Conservation (phyloP, 2,888 invertebrate genomes). For the Torymus tubicola region DNA sequence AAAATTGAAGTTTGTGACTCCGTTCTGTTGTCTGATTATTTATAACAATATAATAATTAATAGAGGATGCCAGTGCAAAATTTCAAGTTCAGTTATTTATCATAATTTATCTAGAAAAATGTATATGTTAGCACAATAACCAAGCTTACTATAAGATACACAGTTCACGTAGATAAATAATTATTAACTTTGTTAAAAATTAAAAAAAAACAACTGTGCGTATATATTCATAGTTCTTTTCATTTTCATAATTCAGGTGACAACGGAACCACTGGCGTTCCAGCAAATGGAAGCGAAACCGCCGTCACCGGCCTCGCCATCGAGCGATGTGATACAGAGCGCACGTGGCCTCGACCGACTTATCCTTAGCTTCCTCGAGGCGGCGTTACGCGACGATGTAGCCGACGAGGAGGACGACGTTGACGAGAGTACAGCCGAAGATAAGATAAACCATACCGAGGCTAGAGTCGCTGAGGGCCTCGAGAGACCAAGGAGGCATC, state of each 20-base stretch:
- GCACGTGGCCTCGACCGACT: constrained; percentile 63
- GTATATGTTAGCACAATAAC: no score
- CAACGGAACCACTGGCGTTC: constrained; percentile 14
- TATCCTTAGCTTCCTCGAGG: constrained; percentile 69
- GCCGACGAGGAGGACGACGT: constrained; percentile 51
- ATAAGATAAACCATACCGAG: constrained; percentile 58
- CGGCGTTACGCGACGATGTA: constrained; percentile 61
- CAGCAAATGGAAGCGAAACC: constrained; percentile 15
- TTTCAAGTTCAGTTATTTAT: no score
- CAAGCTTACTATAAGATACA: no score
- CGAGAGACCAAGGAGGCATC: constrained; percentile 27
- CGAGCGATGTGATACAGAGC: constrained; percentile 31
- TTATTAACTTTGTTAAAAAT: no score
- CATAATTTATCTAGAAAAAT: no score
- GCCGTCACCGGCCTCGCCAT: background rate
- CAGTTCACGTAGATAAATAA: no score
- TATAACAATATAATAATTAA: no score
- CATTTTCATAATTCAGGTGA: background rate
- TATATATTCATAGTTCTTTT: no score
- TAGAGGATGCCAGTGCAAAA: no score
- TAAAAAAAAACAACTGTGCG: no score
- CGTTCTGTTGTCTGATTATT: no score
- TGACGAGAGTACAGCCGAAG: background rate
- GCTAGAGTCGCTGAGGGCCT: constrained; percentile 56
- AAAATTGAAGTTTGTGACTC: no score